These are phyloP conservation scores for Leptobrachium ailaonicum DNA, from an alignment of 2,113 vertebrate species.

Conservation along the genomic window DNA sequence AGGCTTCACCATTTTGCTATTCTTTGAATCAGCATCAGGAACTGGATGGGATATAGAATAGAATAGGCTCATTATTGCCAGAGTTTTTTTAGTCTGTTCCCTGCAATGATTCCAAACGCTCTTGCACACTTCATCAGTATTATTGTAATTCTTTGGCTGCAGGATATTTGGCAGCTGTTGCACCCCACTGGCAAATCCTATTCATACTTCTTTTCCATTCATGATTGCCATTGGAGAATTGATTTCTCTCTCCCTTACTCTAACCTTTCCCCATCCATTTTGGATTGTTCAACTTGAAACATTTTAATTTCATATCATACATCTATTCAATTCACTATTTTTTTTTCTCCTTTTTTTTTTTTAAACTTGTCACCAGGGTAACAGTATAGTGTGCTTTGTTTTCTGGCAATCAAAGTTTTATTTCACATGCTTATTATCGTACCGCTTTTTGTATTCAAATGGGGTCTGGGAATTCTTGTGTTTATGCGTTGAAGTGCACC, in stretches of 20 bases:
- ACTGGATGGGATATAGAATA: slow-evolving; percentile 64
- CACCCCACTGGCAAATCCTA: slow-evolving; percentile 95
- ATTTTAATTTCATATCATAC: slow-evolving; percentile 96
- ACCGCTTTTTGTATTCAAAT: slow-evolving; percentile 78
- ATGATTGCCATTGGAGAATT: slow-evolving; percentile 87
- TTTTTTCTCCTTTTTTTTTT: slow-evolving; percentile 70
- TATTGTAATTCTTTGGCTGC: slow-evolving; percentile 95
- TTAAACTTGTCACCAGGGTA: slow-evolving; percentile 82
- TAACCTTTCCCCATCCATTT: slow-evolving; percentile 90
- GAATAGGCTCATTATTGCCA: slow-evolving; percentile 79
- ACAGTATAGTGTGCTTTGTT: slow-evolving; percentile 74
- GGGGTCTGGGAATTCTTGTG: slow-evolving; percentile 3
- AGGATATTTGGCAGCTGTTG: slow-evolving; percentile 96
- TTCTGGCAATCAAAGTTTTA: slow-evolving; percentile 75
- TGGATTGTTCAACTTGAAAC: slow-evolving; percentile 93
- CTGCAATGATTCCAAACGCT: slow-evolving; percentile 84
- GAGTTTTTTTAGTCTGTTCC: slow-evolving; percentile 81
- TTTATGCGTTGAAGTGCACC: background rate
- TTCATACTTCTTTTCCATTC: slow-evolving; percentile 88
- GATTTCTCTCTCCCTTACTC: slow-evolving; percentile 88
- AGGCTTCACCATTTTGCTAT: slow-evolving; percentile 59
- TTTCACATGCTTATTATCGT: slow-evolving; percentile 78
- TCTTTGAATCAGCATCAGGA: slow-evolving; percentile 62
- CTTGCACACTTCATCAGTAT: slow-evolving; percentile 89
- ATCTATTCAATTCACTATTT: slow-evolving; percentile 77